Conservation (phyloP, 2,888 invertebrate species). For the Ditula angustiorana region DNA sequence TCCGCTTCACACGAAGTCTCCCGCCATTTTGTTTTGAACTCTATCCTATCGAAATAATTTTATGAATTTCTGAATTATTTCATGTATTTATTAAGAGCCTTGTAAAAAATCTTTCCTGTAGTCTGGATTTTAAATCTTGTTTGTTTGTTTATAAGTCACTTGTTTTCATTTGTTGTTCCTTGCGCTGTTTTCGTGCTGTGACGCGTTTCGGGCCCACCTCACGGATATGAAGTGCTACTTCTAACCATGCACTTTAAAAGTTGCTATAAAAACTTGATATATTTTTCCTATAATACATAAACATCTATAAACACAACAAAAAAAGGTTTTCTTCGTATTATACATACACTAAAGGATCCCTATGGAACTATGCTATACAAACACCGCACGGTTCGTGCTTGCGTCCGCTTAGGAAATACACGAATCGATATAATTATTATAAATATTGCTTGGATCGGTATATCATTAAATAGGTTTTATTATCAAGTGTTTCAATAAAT, state of each 20-base stretch:
- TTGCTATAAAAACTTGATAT: constrained; percentile 49
- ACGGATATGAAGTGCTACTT: constrained; percentile 25
- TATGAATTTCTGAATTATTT: too few relatives aligned
- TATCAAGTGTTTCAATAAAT: constrained; percentile 28
- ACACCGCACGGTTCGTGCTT: constrained; percentile 7
- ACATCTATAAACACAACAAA: constrained; percentile 45
- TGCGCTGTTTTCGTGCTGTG: constrained; percentile 12
- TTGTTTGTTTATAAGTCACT: too few relatives aligned
- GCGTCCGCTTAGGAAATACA: constrained; percentile 19
- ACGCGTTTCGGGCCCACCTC: not conserved
- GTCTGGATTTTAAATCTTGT: too few relatives aligned
- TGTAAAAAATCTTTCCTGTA: too few relatives aligned
- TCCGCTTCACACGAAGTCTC: too few relatives aligned
- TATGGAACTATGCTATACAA: constrained; percentile 28
- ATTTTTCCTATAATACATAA: constrained; percentile 43
- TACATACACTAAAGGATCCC: constrained; percentile 33
- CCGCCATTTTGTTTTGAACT: too few relatives aligned
- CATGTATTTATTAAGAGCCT: too few relatives aligned
- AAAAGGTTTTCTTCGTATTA: constrained; percentile 44
- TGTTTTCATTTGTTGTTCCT: not conserved
- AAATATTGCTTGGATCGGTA: constrained; percentile 40
- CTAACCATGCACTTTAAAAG: constrained; percentile 35
- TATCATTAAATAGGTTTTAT: constrained; percentile 28
- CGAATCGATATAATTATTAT: constrained; percentile 25
- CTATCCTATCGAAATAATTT: too few relatives aligned